Evolutionary conservation across 2,888 invertebrate species (phyloP).

Genomic region (Heliconius aoede): DNA sequence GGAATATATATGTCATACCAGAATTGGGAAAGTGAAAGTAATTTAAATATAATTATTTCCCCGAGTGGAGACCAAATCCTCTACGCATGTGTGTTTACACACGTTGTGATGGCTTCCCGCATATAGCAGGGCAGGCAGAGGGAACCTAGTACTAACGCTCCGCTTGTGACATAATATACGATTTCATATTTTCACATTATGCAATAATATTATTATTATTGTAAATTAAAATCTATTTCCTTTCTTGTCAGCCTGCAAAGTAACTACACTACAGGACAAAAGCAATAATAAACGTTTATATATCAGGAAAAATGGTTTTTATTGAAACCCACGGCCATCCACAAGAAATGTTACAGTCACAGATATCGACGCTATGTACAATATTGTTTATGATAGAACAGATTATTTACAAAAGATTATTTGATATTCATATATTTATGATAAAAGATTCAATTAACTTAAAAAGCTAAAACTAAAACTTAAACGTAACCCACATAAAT

Average conservation of each 20-base stretch:
- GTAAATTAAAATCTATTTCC: not conserved
- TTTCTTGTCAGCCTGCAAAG: not conserved
- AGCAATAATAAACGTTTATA: constrained; percentile 51
- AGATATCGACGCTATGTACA: constrained; percentile 75
- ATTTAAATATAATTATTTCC: not conserved
- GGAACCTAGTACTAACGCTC: no score
- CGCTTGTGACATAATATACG: no score
- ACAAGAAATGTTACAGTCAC: constrained; percentile 64
- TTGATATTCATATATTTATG: not conserved
- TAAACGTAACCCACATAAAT: no score
- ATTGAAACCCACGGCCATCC: constrained; percentile 67
- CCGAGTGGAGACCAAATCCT: not conserved
- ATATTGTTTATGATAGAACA: constrained; percentile 39
- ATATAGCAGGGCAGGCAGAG: not conserved
- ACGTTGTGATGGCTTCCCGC: not conserved
- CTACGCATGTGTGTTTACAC: not conserved
- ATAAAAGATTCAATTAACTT: not conserved
- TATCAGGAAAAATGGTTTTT: constrained; percentile 74
- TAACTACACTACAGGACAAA: not conserved
- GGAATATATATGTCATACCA: not conserved
- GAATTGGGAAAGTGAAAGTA: not conserved
- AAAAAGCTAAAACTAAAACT: not conserved
- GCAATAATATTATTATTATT: not conserved
- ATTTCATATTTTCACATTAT: not conserved
- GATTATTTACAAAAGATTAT: constrained; percentile 36